phyloP scores from a whole-genome alignment of 2,113 vertebrate genomes.

The Bambusicola thoracicus region DNA sequence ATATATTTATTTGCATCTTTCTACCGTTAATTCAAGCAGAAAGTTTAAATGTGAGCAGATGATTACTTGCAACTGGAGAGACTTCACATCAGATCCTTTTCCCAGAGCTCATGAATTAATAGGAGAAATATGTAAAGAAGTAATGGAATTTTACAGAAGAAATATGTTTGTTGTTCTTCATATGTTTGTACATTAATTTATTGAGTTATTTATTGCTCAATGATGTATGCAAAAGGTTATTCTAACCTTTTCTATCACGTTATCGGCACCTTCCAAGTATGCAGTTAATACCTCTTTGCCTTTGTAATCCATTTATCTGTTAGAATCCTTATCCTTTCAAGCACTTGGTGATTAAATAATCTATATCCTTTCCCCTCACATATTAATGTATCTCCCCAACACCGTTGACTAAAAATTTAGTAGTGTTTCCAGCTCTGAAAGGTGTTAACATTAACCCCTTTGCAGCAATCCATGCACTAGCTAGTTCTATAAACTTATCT shows the following conservation, averaged over 20 bases:
- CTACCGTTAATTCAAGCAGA: background rate
- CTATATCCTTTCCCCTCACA: slow-evolving; percentile 3
- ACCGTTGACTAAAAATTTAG: background rate
- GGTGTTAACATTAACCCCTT: background rate
- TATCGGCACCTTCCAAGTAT: slow-evolving; percentile 31
- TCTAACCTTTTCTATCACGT: slow-evolving; percentile 57
- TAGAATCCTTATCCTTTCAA: slow-evolving; percentile 55
- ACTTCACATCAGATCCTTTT: background rate
- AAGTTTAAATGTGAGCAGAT: slow-evolving; percentile 7
- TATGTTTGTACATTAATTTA: background rate
- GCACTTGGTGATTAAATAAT: slow-evolving; percentile 58
- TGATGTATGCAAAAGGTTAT: slow-evolving; percentile 38
- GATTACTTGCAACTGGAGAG: background rate
- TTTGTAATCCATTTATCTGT: slow-evolving; percentile 69
- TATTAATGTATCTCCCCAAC: background rate
- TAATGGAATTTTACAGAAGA: background rate
- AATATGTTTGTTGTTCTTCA: background rate
- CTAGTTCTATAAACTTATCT: background rate
- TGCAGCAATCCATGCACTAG: background rate
- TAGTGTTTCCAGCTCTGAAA: background rate
- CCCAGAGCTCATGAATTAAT: background rate
- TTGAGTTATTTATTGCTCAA: background rate
- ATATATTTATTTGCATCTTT: slow-evolving; percentile 57
- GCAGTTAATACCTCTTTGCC: slow-evolving; percentile 23
- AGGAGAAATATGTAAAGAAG: background rate